Evolutionary conservation across 2,888 invertebrate species (phyloP).

Genomic region (Cenopis cana): DNA sequence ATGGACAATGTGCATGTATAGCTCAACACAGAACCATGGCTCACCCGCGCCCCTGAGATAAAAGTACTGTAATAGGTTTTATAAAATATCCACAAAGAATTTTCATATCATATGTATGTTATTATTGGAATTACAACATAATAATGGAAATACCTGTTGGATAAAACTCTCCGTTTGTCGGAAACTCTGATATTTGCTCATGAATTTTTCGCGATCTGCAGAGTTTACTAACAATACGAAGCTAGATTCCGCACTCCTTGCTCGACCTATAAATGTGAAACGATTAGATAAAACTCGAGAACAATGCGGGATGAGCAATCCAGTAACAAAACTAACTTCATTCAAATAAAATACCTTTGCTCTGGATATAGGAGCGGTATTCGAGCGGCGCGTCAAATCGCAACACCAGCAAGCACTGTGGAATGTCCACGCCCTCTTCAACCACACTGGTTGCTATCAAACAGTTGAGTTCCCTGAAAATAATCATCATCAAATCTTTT

Average conservation of each 20-base stretch:
- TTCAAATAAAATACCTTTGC: conserved; percentile 92
- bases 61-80: no score
- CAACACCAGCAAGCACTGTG: conserved; percentile 91
- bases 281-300: not conserved
- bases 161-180: conserved; percentile 83
- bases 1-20: no score
- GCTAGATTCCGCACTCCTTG: conserved; percentile 87
- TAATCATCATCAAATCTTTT: not conserved
- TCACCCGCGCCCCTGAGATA: no score
- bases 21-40: no score
- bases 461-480: conserved; percentile 75
- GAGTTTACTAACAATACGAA: conserved; percentile 84
- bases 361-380: conserved; percentile 94
- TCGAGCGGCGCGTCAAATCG: conserved; percentile 89
- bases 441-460: conserved; percentile 89
- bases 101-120: no score
- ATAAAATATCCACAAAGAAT: no score
- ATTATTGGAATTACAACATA: no score
- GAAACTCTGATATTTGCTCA: conserved; percentile 70
- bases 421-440: conserved; percentile 96
- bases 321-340: no score
- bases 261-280: conserved; percentile 82
- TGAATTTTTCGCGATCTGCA: conserved; percentile 59
- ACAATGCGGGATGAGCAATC: no score
- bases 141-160: conserved; percentile 60